phyloP scores from a whole-genome alignment of 1,140 invertebrate genomes.

The Rhysida immarginata region DNA sequence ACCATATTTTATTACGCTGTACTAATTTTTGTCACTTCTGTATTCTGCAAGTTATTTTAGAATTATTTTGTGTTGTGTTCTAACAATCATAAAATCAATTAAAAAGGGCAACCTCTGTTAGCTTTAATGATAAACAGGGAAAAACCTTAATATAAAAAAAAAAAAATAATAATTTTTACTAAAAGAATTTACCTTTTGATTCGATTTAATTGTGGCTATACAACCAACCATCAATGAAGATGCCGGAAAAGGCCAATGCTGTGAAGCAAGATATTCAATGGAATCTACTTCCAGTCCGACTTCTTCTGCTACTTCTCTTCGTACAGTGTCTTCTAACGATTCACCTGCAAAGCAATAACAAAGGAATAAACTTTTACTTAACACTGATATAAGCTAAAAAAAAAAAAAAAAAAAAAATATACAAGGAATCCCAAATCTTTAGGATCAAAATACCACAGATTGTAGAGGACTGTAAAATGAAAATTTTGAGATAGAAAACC shows the following conservation, averaged over 20 bases:
- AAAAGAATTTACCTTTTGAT: conserved; percentile 15
- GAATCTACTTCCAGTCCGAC: conserved; percentile 36
- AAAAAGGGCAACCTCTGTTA: conserved; percentile 9
- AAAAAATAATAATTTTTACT: neutral
- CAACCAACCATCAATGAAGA: conserved; percentile 41
- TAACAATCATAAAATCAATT: neutral
- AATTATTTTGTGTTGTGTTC: neutral
- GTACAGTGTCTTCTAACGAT: conserved; percentile 37
- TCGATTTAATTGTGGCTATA: conserved; percentile 29
- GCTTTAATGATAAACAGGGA: too few species aligned
- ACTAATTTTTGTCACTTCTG: conserved; percentile 16
- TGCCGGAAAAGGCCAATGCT: conserved; percentile 42
- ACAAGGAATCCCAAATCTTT: too few species aligned
- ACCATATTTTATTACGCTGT: too few species aligned
- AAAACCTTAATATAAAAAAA: too few species aligned
- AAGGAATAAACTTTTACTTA: too few species aligned
- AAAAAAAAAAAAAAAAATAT: too few species aligned
- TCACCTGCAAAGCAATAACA: conserved; percentile 38
- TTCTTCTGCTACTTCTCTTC: conserved; percentile 42
- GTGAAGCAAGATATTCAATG: conserved; percentile 37
- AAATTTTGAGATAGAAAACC: too few species aligned
- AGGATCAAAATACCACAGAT: too few species aligned
- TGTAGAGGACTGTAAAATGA: too few species aligned
- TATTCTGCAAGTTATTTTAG: neutral
- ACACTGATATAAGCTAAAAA: too few species aligned